Percentiles rank a stretch among this genome's conserved stretches.
phyloP scores from a whole-genome alignment of 2,797 vertebrate genomes.

The Sebastes jordani region DNA sequence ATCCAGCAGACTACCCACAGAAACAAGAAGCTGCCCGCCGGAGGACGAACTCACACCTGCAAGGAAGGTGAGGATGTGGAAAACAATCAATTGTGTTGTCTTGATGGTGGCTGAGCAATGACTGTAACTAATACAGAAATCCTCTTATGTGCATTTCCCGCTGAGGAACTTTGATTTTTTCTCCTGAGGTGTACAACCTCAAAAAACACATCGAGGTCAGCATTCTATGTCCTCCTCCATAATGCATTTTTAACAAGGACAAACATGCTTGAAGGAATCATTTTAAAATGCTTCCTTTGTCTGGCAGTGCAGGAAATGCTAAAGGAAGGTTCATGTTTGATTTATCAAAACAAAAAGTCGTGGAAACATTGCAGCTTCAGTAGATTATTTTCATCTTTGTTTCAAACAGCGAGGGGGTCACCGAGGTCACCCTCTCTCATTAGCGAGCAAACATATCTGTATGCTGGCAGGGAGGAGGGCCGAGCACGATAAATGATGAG shows the following conservation, averaged over 20 bases:
- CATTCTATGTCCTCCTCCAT: neutral
- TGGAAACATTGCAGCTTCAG: neutral
- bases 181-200: neutral
- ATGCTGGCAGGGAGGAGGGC: slow-evolving; percentile 5
- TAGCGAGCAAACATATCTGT: slow-evolving; percentile 21
- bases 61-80: neutral
- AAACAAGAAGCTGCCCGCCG: slow-evolving; percentile 78
- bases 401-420: slow-evolving; percentile 28
- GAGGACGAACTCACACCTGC: slow-evolving; percentile 72
- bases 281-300: neutral
- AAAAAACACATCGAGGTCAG: slow-evolving; percentile 11
- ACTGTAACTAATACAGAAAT: neutral
- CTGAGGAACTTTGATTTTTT: neutral
- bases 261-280: slow-evolving; percentile 6
- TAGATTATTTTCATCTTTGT: slow-evolving; percentile 26
- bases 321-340: slow-evolving; percentile 7
- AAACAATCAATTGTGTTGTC: neutral
- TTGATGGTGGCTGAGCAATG: neutral
- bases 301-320: neutral
- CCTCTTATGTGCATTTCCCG: neutral
- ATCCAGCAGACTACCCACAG: slow-evolving; percentile 92
- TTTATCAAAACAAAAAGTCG: slow-evolving; percentile 12
- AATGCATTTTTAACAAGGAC: slow-evolving; percentile 38
- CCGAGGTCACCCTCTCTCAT: slow-evolving; percentile 38
- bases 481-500: slow-evolving; percentile 34